Evolutionary conservation across 2,113 vertebrate genomes (phyloP), one percentile per base, ranked within the genome.

Genomic region (Trinectes maculatus): DNA sequence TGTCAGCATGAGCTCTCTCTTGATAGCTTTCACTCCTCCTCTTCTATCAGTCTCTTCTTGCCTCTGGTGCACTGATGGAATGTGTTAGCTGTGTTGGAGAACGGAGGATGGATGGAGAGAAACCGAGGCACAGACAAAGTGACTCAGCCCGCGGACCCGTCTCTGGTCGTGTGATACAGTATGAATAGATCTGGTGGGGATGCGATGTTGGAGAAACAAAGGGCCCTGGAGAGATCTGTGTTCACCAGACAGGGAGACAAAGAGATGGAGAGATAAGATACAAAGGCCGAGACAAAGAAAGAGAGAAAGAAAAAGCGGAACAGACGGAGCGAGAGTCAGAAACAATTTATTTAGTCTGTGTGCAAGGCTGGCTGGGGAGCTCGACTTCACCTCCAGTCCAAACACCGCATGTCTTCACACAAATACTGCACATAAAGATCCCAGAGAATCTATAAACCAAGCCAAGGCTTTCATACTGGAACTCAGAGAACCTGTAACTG

Each of bases 311-410:
- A 31, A 18, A 65, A 70, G 63, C 34, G 31, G 46, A 72, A 58
- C 29, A 28, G 73, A 84, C 52, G 71, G 55, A 18, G 60, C 3
- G 4, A 67, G 43, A 77, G 79, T 74, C 71, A 46, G 31, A 77
- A 79, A 75, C 66, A 70, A 67, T 90, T 66, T 84, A 74, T 85
- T 85, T 82, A 64, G 82, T 83, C 51, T 89, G 22, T 60, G 59
- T 74, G 72, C 80, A 56, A 73, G 71, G 64, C 53, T 75, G 66
- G 55, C 44, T 81, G 63, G 71, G 84, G 76, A 83, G 78, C 86
- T 88, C 85, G 60, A 79, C 51, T 89, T 83, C 74, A 70, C 67
- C 57, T 16, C 48, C 36, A 60, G 68, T 76, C 77, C 65, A 85
- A 85, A 86, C 70, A 79, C 21, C 39, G 76, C 74, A 58, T 67